Conservation (phyloP, 2,888 invertebrate genomes). For the Drosophila hamatofila region DNA sequence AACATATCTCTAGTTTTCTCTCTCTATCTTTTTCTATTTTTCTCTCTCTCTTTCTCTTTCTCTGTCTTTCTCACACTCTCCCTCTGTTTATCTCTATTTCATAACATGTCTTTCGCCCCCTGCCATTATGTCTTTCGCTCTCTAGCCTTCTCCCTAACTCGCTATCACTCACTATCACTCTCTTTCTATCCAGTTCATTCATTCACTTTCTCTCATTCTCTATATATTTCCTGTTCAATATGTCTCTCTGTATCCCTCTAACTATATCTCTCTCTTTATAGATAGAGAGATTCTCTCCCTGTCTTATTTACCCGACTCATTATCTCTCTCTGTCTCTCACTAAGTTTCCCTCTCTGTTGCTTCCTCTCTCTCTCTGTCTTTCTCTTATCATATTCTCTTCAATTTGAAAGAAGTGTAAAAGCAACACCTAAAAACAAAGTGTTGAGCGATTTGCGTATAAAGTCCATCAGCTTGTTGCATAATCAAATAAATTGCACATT, state of each 20-base stretch:
- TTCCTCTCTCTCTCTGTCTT: neutral
- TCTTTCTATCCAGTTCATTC: neutral
- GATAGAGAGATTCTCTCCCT: no score
- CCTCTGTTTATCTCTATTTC: no score
- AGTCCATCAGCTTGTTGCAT: slow-evolving; percentile 12
- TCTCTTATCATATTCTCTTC: neutral
- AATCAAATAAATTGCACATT: slow-evolving; percentile 46
- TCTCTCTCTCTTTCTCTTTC: neutral
- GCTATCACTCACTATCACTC: neutral
- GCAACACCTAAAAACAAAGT: slow-evolving; percentile 2
- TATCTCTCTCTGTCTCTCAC: neutral
- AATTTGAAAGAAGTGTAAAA: neutral
- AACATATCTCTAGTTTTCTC: neutral
- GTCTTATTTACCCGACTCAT: no score
- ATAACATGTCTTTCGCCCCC: no score
- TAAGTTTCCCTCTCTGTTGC: neutral
- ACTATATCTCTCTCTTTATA: no score
- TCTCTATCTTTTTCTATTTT: neutral
- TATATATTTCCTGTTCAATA: no score
- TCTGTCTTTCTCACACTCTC: neutral
- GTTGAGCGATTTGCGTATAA: neutral
- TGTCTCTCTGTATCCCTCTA: no score
- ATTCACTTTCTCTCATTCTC: neutral
- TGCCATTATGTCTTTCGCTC: no score
- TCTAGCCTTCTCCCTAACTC: neutral